Percentiles rank a stretch among this genome's conserved stretches.
These are phyloP conservation scores for Dicentrarchus labrax DNA, from an alignment of 2,113 vertebrate species.

Conservation along the genomic window DNA sequence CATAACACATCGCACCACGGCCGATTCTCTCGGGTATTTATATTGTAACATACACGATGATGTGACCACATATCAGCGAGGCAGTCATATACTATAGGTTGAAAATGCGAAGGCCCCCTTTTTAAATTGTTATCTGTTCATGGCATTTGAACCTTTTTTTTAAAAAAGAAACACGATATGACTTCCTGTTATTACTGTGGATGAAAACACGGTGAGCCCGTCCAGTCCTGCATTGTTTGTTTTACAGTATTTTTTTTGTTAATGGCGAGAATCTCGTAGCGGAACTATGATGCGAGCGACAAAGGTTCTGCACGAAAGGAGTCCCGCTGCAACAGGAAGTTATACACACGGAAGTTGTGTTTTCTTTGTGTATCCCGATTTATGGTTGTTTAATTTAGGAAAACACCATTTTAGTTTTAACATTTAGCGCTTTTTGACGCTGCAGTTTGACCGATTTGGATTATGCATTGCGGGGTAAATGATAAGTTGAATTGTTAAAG, in stretches of 20 bases:
- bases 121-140: not conserved
- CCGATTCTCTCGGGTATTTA: not conserved
- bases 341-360: conserved; percentile 85
- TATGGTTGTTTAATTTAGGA: conserved; percentile 83
- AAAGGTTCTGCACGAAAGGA: conserved; percentile 77
- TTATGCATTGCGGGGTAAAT: conserved; percentile 76
- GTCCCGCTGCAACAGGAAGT: conserved; percentile 85
- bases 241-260: conserved; percentile 49
- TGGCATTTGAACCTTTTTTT: not conserved
- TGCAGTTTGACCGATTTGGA: conserved; percentile 46
- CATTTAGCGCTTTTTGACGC: conserved; percentile 28
- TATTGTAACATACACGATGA: conserved; percentile 8
- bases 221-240: conserved; percentile 45
- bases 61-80: not conserved
- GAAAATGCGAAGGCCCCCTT: not conserved
- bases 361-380: conserved; percentile 89
- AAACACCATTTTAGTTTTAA: conserved; percentile 72
- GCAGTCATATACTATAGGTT: not conserved
- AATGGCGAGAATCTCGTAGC: conserved; percentile 59
- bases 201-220: not conserved
- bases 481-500: conserved; percentile 26
- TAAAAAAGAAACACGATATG: not conserved
- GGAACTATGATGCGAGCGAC: conserved; percentile 76
- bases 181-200: not conserved
- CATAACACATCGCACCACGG: not conserved